Conservation (phyloP, 2,888 invertebrate species). For the Netelia melanura region DNA sequence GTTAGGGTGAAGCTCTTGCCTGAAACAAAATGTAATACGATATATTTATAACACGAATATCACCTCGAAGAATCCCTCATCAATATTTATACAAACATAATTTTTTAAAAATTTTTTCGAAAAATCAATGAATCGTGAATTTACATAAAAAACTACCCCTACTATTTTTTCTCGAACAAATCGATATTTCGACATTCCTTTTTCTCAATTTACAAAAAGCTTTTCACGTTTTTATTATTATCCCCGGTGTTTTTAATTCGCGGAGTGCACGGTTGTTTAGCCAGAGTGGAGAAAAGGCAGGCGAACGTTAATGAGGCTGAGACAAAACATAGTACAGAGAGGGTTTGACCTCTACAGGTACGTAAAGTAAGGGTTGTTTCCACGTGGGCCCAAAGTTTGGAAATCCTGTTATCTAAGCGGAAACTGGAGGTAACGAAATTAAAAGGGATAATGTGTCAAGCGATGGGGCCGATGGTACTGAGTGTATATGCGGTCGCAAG, state of each 20-base stretch:
- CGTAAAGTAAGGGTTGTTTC: conserved; percentile 48
- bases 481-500: conserved; percentile 62
- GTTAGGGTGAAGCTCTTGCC: conserved; percentile 99
- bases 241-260: too few relatives aligned
- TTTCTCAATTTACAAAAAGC: too few relatives aligned
- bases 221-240: too few relatives aligned
- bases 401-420: conserved; percentile 79
- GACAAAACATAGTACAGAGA: background rate
- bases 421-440: conserved; percentile 81
- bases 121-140: too few relatives aligned
- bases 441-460: conserved; percentile 81
- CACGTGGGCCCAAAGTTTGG: conserved; percentile 77
- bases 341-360: background rate
- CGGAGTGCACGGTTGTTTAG: conserved; percentile 1
- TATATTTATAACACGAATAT: background rate
- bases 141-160: too few relatives aligned
- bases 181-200: too few relatives aligned
- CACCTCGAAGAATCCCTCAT: background rate
- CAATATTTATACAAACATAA: too few relatives aligned
- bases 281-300: conserved; percentile 7
- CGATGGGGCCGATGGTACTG: conserved; percentile 66
- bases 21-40: conserved; percentile 84
- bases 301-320: background rate
- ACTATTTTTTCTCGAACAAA: too few relatives aligned
- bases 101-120: too few relatives aligned